A percentile compares a stretch with the other conserved stretches of the same genome.
Evolutionary conservation across 2,888 invertebrate genomes (phyloP).

Genomic region (Pammene aurita): DNA sequence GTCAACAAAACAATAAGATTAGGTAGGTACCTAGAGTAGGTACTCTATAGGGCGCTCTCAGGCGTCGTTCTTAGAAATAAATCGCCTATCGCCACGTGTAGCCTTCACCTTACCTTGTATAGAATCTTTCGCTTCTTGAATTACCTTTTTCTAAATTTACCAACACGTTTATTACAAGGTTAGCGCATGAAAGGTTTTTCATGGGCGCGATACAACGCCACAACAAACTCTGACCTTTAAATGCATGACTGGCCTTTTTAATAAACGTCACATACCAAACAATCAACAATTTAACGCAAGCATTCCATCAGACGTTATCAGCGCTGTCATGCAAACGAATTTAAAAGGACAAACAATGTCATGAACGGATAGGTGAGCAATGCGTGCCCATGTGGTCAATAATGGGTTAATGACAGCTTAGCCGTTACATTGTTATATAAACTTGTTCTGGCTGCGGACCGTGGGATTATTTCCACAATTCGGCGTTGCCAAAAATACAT

Average conservation of each 20-base stretch:
- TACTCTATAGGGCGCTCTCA: not conserved
- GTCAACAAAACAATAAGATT: no score
- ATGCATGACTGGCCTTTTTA: conserved; percentile 36
- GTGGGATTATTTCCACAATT: conserved; percentile 69
- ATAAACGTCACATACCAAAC: conserved; percentile 36
- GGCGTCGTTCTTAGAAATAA: conserved; percentile 1
- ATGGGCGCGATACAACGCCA: conserved; percentile 20
- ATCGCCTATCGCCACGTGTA: not conserved
- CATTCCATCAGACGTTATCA: conserved; percentile 36
- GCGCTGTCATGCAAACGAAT: conserved; percentile 29
- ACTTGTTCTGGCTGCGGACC: conserved; percentile 65
- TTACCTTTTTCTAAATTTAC: not conserved
- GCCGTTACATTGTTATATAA: conserved; percentile 43
- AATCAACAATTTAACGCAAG: conserved; percentile 35
- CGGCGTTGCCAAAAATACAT: conserved; percentile 68
- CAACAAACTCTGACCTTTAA: conserved; percentile 36
- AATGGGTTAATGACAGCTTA: conserved; percentile 10
- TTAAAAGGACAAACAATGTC: conserved; percentile 30
- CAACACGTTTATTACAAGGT: conserved; percentile 20
- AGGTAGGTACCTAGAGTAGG: no score
- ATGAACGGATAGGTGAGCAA: not conserved
- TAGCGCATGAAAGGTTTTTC: conserved; percentile 7
- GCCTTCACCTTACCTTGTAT: not conserved
- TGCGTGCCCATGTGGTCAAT: conserved; percentile 43
- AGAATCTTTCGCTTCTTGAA: conserved; percentile 1